phyloP scores from a whole-genome alignment of 2,888 invertebrate genomes.

The Torymus texanus region DNA sequence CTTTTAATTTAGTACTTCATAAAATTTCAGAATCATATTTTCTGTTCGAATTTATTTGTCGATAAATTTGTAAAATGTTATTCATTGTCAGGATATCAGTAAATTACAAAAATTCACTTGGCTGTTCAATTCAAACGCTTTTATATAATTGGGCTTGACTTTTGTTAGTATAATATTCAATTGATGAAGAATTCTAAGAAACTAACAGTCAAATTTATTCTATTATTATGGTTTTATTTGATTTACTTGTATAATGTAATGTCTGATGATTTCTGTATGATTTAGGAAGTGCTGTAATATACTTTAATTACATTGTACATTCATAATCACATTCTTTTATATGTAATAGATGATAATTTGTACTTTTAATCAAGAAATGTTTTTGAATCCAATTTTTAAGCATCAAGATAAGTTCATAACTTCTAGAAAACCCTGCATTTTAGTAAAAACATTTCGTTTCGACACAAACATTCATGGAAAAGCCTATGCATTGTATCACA shows the following conservation, averaged over 20 bases:
- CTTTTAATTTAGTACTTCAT: too few species aligned
- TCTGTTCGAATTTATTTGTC: too few species aligned
- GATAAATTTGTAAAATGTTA: too few species aligned
- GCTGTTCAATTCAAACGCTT: slow-evolving; percentile 13
- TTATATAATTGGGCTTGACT: slow-evolving; percentile 11
- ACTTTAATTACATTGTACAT: slow-evolving; percentile 1
- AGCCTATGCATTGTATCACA: too few species aligned
- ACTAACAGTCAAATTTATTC: slow-evolving; percentile 6
- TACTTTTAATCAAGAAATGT: slow-evolving; percentile 30
- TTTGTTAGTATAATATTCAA: slow-evolving; percentile 19
- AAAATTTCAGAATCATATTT: too few species aligned
- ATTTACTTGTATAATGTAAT: slow-evolving; percentile 1
- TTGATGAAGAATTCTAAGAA: slow-evolving; percentile 10
- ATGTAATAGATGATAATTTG: slow-evolving; percentile 12
- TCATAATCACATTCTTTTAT: neutral
- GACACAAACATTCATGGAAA: slow-evolving; percentile 68
- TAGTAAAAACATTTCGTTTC: slow-evolving; percentile 70
- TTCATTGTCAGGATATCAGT: slow-evolving; percentile 17
- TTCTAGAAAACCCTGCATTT: slow-evolving; percentile 57
- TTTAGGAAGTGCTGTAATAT: slow-evolving; percentile 9
- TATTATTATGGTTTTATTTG: slow-evolving; percentile 16
- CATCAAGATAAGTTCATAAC: slow-evolving; percentile 22
- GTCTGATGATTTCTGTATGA: slow-evolving; percentile 10
- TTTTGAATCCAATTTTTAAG: slow-evolving; percentile 28
- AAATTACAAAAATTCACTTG: slow-evolving; percentile 7